Evolutionary conservation across 2,888 invertebrate genomes (phyloP).

Genomic region (Ceramica pisi): DNA sequence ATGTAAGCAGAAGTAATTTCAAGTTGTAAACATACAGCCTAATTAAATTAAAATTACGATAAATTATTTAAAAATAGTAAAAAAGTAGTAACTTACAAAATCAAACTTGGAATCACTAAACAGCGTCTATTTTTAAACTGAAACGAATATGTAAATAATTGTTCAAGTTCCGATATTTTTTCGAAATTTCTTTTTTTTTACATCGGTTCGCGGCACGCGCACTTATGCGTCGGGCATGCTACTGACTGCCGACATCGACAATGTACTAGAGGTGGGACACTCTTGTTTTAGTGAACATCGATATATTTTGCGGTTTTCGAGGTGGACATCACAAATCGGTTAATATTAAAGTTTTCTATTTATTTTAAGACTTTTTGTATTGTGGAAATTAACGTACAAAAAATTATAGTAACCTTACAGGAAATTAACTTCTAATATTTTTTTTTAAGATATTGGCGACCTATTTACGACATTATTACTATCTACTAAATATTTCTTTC

Average conservation of each 20-base stretch:
- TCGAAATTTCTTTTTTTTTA: slow-evolving; percentile 55
- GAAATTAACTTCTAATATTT: too few relatives aligned
- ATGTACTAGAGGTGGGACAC: slow-evolving; percentile 75
- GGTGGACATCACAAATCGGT: background rate
- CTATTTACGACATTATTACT: too few relatives aligned
- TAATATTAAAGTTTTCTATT: background rate
- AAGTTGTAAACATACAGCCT: slow-evolving; percentile 34
- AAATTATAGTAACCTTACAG: too few relatives aligned
- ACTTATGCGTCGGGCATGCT: slow-evolving; percentile 78
- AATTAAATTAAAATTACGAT: slow-evolving; percentile 58
- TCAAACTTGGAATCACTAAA: slow-evolving; percentile 44
- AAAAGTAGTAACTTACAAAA: slow-evolving; percentile 58
- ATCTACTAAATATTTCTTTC: too few relatives aligned
- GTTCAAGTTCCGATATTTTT: slow-evolving; percentile 31
- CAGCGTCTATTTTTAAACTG: slow-evolving; percentile 36
- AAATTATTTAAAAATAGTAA: slow-evolving; percentile 25
- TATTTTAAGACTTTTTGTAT: background rate
- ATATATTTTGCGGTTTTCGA: slow-evolving; percentile 59
- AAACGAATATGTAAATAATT: slow-evolving; percentile 22
- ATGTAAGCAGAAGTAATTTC: background rate
- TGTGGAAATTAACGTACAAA: background rate
- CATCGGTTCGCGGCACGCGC: slow-evolving; percentile 73
- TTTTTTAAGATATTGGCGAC: too few relatives aligned
- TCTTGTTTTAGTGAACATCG: slow-evolving; percentile 68
- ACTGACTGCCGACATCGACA: slow-evolving; percentile 81